Percentiles rank a stretch among this genome's conserved stretches.
phyloP scores from a whole-genome alignment of 2,797 vertebrate species.

The Margarornis squamiger region DNA sequence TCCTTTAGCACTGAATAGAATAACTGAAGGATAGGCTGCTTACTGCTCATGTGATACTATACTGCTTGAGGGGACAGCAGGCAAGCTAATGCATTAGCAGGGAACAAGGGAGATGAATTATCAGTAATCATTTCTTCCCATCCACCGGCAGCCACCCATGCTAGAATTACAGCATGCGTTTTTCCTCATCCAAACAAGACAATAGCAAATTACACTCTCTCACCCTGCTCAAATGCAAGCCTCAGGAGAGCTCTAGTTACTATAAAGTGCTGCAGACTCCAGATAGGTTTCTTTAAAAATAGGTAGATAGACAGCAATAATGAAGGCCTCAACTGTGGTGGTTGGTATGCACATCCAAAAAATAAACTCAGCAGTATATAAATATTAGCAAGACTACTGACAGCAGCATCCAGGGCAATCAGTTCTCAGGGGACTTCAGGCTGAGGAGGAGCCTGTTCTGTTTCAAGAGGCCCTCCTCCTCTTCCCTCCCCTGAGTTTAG shows the following conservation, averaged over 20 bases:
- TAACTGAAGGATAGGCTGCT: background rate
- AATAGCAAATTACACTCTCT: background rate
- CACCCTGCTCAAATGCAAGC: background rate
- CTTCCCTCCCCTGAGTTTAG: background rate
- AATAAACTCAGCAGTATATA: background rate
- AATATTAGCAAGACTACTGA: background rate
- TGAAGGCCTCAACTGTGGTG: background rate
- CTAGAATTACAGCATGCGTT: background rate
- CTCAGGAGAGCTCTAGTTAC: background rate
- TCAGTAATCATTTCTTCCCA: background rate
- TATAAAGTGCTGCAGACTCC: background rate
- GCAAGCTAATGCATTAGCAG: background rate
- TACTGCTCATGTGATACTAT: background rate
- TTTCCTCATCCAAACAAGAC: background rate
- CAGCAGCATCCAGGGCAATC: background rate
- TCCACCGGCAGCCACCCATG: background rate
- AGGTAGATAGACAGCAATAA: background rate
- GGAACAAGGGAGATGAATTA: background rate
- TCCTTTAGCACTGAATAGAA: background rate
- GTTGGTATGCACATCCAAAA: background rate
- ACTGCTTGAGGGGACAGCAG: background rate
- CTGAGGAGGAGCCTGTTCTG: background rate
- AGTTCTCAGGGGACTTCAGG: background rate
- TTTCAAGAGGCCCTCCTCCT: background rate
- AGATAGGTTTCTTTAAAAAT: background rate